A percentile compares a stretch with the other conserved stretches of the same genome.
phyloP scores from a whole-genome alignment of 2,797 vertebrate species.

The Malacoraja senta region DNA sequence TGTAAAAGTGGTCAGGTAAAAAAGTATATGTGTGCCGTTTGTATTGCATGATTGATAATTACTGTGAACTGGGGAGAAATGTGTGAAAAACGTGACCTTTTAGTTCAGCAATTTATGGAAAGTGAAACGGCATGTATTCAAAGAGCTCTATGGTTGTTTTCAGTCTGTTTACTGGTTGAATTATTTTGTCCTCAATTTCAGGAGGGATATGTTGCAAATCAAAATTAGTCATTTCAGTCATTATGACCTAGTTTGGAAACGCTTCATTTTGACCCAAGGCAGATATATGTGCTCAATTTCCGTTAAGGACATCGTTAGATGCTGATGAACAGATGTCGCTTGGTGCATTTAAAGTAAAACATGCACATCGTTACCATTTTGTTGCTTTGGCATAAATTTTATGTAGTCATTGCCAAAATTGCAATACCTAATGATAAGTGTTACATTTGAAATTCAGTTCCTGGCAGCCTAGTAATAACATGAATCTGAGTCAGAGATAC shows the following conservation, averaged over 20 bases:
- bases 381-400: conserved; percentile 21
- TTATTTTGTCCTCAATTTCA: conserved; percentile 19
- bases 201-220: background rate
- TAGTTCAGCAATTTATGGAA: conserved; percentile 7
- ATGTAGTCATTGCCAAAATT: background rate
- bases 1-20: too few relatives aligned
- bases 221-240: background rate
- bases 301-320: background rate
- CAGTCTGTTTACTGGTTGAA: conserved; percentile 6
- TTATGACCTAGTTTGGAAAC: conserved; percentile 10
- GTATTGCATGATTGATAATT: background rate
- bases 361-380: background rate
- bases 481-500: background rate
- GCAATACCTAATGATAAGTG: background rate
- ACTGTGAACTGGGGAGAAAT: background rate
- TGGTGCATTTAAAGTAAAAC: background rate
- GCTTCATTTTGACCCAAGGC: background rate
- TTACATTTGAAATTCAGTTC: conserved; percentile 17
- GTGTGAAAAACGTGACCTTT: conserved; percentile 14
- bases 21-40: background rate
- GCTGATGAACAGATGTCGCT: conserved; percentile 15
- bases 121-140: background rate
- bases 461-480: background rate
- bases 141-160: background rate
- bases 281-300: background rate